Conservation (phyloP, 2,113 vertebrate species). For the Fukomys damarensis region DNA sequence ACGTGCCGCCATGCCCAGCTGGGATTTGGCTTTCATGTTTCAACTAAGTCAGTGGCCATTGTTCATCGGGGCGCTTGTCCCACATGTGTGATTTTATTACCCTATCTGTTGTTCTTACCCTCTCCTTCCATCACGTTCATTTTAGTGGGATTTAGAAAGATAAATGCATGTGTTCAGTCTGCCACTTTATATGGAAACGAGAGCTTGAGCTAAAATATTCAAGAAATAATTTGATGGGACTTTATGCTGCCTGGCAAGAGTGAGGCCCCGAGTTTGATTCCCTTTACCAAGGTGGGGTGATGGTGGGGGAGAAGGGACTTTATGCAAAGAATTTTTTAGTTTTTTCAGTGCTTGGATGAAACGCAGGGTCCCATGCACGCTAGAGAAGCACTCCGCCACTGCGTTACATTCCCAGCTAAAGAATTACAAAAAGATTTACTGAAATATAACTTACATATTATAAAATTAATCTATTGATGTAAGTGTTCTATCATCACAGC, state of each 20-base stretch:
- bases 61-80: neutral
- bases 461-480: neutral
- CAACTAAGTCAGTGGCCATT: neutral
- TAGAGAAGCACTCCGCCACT: too few species aligned
- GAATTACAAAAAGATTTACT: too few species aligned
- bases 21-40: neutral
- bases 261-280: too few species aligned
- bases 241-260: neutral
- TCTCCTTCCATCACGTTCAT: neutral
- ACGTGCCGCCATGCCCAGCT: too few species aligned
- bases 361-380: too few species aligned
- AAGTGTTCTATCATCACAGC: neutral
- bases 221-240: slow-evolving; percentile 8
- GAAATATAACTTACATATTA: too few species aligned
- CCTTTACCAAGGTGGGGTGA: too few species aligned
- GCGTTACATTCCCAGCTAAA: too few species aligned
- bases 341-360: neutral
- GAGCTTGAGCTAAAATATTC: slow-evolving; percentile 23
- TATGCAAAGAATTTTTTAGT: neutral
- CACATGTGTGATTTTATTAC: neutral
- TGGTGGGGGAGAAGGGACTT: neutral
- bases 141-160: neutral
- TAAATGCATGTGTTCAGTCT: neutral
- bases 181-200: neutral
- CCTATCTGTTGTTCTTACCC: neutral